Base-by-base conservation (phyloP, 2,888 invertebrate species). In the Rhagonycha lutea region DNA sequence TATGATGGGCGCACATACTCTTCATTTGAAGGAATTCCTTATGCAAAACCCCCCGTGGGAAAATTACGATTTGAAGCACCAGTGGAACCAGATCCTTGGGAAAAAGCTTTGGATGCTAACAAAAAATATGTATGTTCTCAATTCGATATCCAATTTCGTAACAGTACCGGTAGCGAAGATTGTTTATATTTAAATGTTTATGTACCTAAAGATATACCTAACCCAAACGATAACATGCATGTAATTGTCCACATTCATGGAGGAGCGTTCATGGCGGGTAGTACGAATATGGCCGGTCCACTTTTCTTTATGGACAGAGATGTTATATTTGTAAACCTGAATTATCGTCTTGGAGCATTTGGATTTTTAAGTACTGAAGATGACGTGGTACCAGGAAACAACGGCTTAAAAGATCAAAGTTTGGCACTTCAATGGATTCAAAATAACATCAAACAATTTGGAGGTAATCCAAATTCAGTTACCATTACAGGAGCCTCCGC, bases 331-430 rank as follows among this genome's bases (percentile, higher is more conserved):
- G 93, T 93, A 0, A 92, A 92, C 3, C 81, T 93, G 0, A 92
- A 91, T 85, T 93, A 93, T 82, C 89, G 93, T 14, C 81, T 93
- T 12, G 93, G 93, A 63, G 91, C 92, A 0, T 82, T 93, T 61
- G 93, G 94, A 70, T 94, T 94, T 85, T 87, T 94, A 0, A 93
- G 93, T 83, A 93, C 94, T 0, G 93, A 91, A 7, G 94, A 94
- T 78, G 89, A 90, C 0, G 84, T 89, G 0, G 88, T 92, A 0
- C 91, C 94, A 0, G 92, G 92, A 4, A 94, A 94, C 84, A 90
- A 90, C 81, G 94, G 94, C 0, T 84, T 94, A 61, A 94, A 94
- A 82, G 94, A 94, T 88, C 94, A 94, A 86, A 89, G 88, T 28
- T 88, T 91, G 80, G 93, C 93, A 0, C 85, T 94, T 61, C 89